A percentile compares a stretch with the other conserved stretches of the same genome.
phyloP scores from a whole-genome alignment of 2,797 vertebrate genomes.

The Chloroceryle inda region DNA sequence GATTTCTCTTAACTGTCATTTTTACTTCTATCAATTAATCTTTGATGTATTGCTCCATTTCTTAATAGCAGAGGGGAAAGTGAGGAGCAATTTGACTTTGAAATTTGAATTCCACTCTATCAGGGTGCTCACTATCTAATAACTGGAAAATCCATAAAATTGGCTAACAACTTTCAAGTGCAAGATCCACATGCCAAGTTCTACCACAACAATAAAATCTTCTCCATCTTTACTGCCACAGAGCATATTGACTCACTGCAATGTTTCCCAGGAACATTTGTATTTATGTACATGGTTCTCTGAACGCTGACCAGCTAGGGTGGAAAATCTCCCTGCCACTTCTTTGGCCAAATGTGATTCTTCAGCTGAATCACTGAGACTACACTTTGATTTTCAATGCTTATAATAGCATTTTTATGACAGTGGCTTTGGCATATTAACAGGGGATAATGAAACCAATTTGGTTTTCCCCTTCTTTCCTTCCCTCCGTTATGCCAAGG shows the following conservation, averaged over 20 bases:
- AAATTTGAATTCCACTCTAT: background rate
- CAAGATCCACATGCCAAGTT: background rate
- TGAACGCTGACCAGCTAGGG: background rate
- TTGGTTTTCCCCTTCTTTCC: background rate
- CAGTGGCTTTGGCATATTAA: constrained; percentile 21
- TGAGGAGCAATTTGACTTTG: background rate
- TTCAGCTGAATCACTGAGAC: constrained; percentile 1
- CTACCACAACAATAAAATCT: constrained; percentile 6
- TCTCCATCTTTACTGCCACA: background rate
- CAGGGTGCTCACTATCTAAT: constrained; percentile 10
- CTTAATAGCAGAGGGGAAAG: background rate
- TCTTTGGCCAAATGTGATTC: constrained; percentile 18
- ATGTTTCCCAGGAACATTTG: constrained; percentile 1
- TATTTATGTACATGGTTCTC: constrained; percentile 24
- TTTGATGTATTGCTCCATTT: background rate
- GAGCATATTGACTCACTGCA: background rate
- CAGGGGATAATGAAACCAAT: background rate
- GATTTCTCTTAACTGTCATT: background rate
- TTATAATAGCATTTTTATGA: constrained; percentile 2
- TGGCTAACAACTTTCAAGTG: background rate
- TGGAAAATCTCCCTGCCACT: constrained; percentile 40
- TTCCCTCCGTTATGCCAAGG: background rate
- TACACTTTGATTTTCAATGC: background rate
- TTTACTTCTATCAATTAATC: background rate
- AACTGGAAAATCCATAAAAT: constrained; percentile 57